phyloP scores from a whole-genome alignment of 2,888 invertebrate genomes.

The Nephrotoma guestfalica region DNA sequence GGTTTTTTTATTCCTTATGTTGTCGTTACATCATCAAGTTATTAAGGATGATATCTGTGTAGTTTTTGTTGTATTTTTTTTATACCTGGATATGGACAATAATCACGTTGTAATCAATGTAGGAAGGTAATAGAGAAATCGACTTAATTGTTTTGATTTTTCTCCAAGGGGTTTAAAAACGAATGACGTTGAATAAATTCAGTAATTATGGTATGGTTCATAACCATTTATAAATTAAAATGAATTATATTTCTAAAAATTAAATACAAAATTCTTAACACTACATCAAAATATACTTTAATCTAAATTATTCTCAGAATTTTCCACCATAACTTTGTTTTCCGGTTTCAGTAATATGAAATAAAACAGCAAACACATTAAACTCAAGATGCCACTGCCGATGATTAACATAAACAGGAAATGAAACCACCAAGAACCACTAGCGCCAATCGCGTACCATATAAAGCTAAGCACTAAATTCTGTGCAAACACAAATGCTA shows the following conservation, averaged over 20 bases:
- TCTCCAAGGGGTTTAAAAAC: not conserved
- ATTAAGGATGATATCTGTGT: not conserved
- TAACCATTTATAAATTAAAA: not conserved
- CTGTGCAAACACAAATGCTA: constrained; percentile 47
- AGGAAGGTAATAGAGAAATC: not conserved
- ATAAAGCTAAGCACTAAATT: constrained; percentile 52
- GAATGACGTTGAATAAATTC: not conserved
- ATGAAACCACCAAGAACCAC: constrained; percentile 54
- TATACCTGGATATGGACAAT: not conserved
- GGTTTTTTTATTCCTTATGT: not conserved
- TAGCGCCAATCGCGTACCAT: constrained; percentile 43
- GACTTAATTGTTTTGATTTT: not conserved
- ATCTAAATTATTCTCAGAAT: constrained; percentile 8
- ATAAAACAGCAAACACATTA: constrained; percentile 46
- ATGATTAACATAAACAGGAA: constrained; percentile 49
- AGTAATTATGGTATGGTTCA: not conserved
- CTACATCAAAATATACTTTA: not conserved
- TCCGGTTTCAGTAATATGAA: constrained; percentile 47
- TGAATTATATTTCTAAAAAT: not conserved
- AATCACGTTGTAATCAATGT: not conserved
- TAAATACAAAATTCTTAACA: not conserved
- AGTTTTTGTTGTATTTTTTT: not conserved
- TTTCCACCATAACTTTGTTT: constrained; percentile 36
- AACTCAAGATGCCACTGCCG: constrained; percentile 41
- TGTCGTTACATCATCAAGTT: not conserved